These are phyloP conservation scores for Pantherophis alleghaniensis DNA, from an alignment of 2,797 vertebrate genomes.

Conservation along the genomic window DNA sequence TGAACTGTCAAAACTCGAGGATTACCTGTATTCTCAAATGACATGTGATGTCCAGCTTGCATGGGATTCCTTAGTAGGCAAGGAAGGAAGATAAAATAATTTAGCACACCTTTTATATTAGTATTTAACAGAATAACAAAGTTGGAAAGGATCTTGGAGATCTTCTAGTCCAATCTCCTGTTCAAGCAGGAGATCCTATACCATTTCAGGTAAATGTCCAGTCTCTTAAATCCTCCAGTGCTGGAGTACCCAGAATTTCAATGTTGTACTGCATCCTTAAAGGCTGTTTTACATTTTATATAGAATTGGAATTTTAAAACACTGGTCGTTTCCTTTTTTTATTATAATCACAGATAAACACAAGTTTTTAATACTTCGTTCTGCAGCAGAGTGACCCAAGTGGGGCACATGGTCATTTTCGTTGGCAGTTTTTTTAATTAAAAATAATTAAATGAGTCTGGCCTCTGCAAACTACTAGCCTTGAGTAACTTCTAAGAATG, in stretches of 20 bases:
- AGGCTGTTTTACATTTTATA: neutral
- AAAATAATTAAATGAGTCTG: neutral
- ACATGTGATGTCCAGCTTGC: neutral
- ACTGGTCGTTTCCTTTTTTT: neutral
- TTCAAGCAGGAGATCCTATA: neutral
- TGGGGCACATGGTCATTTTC: neutral
- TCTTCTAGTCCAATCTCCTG: neutral
- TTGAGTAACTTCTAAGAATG: neutral
- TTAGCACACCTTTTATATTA: neutral
- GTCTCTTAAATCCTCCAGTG: neutral
- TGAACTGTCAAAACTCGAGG: neutral
- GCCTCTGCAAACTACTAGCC: neutral
- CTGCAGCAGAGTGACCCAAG: neutral
- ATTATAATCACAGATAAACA: neutral
- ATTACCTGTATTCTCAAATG: neutral
- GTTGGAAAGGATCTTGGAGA: neutral
- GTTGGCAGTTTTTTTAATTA: neutral
- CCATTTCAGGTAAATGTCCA: neutral
- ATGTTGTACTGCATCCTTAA: neutral
- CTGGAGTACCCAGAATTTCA: neutral
- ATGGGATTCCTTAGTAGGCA: neutral
- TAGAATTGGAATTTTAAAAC: neutral
- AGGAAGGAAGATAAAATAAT: neutral
- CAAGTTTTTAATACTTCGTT: neutral
- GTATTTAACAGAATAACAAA: neutral